These are phyloP conservation scores for Coracopsis vasa DNA, from an alignment of 2,113 vertebrate species.

Conservation along the genomic window DNA sequence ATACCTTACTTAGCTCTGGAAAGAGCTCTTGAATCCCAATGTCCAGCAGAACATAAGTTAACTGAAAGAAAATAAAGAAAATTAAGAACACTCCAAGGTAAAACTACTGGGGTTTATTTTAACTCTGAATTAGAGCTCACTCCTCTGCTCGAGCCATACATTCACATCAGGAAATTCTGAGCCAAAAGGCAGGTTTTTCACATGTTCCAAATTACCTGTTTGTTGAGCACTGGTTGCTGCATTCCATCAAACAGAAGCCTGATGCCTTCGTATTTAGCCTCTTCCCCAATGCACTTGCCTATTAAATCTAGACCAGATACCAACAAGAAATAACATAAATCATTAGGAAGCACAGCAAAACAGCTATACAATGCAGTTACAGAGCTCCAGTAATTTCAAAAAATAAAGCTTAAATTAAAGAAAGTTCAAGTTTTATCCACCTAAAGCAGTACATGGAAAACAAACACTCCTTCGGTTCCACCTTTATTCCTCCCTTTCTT, in stretches of 20 bases:
- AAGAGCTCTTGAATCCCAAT: conserved; percentile 91
- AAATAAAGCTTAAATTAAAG: not conserved
- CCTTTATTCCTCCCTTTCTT: not conserved
- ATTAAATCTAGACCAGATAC: conserved; percentile 80
- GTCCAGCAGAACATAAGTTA: conserved; percentile 92
- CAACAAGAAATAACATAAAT: not conserved
- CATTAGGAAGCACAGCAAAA: not conserved
- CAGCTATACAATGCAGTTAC: fast-evolving
- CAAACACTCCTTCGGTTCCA: not conserved
- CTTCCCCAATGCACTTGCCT: conserved; percentile 88
- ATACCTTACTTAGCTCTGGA: conserved; percentile 89
- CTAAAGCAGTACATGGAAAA: not conserved
- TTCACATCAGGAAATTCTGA: not conserved
- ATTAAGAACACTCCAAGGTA: not conserved
- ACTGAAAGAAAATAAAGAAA: conserved; percentile 69
- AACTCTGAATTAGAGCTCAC: not conserved
- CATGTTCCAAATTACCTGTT: conserved; percentile 79
- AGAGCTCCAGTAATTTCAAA: not conserved
- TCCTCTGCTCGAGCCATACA: not conserved
- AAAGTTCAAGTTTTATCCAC: not conserved
- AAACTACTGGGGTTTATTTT: not conserved
- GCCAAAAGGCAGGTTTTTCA: not conserved
- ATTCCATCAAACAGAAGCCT: conserved; percentile 87
- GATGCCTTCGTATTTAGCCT: conserved; percentile 87
- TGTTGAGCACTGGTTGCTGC: conserved; percentile 97